These are phyloP conservation scores for Stegodyphus dumicola DNA, from an alignment of 1,140 invertebrate species.

Conservation along the genomic window DNA sequence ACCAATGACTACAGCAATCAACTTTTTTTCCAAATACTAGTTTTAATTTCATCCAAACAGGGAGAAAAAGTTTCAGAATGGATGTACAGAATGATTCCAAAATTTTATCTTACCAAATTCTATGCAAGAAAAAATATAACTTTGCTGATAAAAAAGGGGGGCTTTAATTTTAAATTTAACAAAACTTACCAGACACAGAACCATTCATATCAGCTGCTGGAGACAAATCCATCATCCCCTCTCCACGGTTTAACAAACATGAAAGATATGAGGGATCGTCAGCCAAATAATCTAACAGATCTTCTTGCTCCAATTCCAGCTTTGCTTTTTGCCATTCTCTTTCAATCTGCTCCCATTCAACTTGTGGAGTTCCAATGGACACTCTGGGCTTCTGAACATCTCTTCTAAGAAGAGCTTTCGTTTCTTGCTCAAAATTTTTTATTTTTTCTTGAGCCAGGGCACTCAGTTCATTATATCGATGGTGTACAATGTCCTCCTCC, in stretches of 20 bases:
- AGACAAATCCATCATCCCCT: background rate
- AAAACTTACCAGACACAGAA: background rate
- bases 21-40: too few species aligned
- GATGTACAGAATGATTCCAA: too few species aligned
- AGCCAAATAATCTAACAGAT: slow-evolving; percentile 73
- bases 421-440: slow-evolving; percentile 78
- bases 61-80: too few species aligned
- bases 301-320: slow-evolving; percentile 76
- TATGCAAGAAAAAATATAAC: background rate
- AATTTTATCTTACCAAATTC: background rate
- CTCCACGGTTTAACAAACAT: slow-evolving; percentile 19
- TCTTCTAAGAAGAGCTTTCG: slow-evolving; percentile 76
- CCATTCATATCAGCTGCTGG: background rate
- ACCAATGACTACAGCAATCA: too few species aligned
- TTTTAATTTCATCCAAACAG: too few species aligned
- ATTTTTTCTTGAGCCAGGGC: slow-evolving; percentile 76
- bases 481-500: slow-evolving; percentile 68
- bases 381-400: slow-evolving; percentile 66
- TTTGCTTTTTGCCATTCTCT: slow-evolving; percentile 75
- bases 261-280: slow-evolving; percentile 68
- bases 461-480: slow-evolving; percentile 72
- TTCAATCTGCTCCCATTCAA: slow-evolving; percentile 74
- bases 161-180: too few species aligned
- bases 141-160: background rate
- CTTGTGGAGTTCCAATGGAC: slow-evolving; percentile 69